A percentile compares a stretch with the other conserved stretches of the same genome.
Conservation (phyloP, 1,140 invertebrate species). For the Oncopeltus fasciatus region DNA sequence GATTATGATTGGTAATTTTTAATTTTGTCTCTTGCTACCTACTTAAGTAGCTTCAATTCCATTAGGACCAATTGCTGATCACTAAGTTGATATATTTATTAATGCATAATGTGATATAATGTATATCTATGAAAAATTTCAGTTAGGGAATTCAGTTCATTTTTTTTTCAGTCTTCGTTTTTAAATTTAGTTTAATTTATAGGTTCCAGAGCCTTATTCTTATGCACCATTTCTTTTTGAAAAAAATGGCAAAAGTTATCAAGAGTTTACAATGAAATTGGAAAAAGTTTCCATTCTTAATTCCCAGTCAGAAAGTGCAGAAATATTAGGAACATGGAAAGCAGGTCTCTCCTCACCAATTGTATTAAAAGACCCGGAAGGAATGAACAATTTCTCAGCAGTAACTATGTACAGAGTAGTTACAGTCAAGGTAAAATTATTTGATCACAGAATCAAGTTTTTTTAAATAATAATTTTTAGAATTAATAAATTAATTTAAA, state of each 20-base stretch:
- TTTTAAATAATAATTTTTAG: too few species aligned
- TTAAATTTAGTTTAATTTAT: background rate
- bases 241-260: slow-evolving; percentile 52
- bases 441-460: background rate
- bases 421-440: slow-evolving; percentile 46
- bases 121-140: background rate
- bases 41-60: too few species aligned
- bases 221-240: slow-evolving; percentile 45
- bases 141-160: background rate
- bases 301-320: slow-evolving; percentile 41
- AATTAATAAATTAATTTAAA: too few species aligned
- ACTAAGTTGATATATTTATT: too few species aligned
- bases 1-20: too few species aligned
- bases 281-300: slow-evolving; percentile 38
- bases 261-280: slow-evolving; percentile 55
- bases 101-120: too few species aligned
- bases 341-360: slow-evolving; percentile 47
- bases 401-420: slow-evolving; percentile 66
- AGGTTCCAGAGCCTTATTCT: slow-evolving; percentile 45
- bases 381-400: slow-evolving; percentile 58
- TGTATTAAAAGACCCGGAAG: slow-evolving; percentile 41
- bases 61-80: too few species aligned
- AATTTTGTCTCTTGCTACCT: too few species aligned
- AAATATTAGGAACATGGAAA: slow-evolving; percentile 47
- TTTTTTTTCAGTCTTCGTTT: background rate